Evolutionary conservation across 2,888 invertebrate species (phyloP), one percentile per base, ranked within the genome.

Genomic region (Syritta pipiens): DNA sequence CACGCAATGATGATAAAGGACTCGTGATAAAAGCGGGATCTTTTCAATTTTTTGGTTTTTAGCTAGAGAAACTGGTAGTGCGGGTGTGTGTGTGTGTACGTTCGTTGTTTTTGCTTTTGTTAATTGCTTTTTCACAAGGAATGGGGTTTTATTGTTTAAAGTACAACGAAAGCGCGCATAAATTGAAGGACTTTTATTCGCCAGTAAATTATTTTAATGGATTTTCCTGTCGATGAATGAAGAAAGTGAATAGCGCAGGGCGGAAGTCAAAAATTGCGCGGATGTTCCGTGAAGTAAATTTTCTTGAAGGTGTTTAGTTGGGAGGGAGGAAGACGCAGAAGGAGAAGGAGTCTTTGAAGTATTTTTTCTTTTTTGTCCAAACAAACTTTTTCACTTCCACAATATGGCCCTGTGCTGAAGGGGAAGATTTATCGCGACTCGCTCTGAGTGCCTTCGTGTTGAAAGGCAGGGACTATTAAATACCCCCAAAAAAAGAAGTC

Each of bases 1-100:
- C 42, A 24, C 48, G 67, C 67, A 48, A 55, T 57, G 55, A 57
- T 40, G 57, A 57, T 57, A 55, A 67, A 67, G 44, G 67, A 67
- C 67, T 57, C 46, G 14, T 22, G 57, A 67, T 67, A 67, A 55
- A 57, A 57, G 42, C 26, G 44, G 42, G 42, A 24, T 46, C 55
- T 46, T 55, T 26, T 12, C 53, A 67, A 26, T 17, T 7, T 20
- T 37, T 14, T 35, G 22, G 10, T 40, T 44, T 6, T 51, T 4
- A 22, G 30, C 42, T 40, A 42, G 37, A 22, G 20, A 20, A 12
- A 20, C 24, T 46, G 20, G 12, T 46, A 37, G 59, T 32, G 26
- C 14, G 22, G 28, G 32, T 32, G 59, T 9, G 37, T 19, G 44
- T 44, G 44, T 46, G n/a, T n/a, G n/a, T n/a, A n/a, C n/a, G n/a